These are phyloP conservation scores for Xestia sexstrigata DNA, from an alignment of 2,888 invertebrate species.

Conservation along the genomic window DNA sequence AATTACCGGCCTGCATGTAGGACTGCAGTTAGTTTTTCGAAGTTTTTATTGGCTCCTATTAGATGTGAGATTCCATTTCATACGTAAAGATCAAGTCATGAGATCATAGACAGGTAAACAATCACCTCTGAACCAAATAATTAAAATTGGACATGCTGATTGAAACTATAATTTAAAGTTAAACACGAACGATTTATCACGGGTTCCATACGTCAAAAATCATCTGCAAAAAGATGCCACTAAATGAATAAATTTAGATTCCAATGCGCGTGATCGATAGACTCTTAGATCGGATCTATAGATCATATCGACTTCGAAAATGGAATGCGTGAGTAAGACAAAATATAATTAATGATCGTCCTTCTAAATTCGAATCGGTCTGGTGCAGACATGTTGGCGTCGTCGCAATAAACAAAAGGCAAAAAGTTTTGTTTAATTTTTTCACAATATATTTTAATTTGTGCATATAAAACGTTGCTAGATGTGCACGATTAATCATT, in stretches of 20 bases:
- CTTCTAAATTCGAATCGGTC: constrained; percentile 89
- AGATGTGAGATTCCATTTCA: not conserved
- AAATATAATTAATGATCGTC: constrained; percentile 90
- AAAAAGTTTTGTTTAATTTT: constrained; percentile 84
- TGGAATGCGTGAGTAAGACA: constrained; percentile 91
- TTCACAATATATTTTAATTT: constrained; percentile 76
- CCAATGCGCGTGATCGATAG: constrained; percentile 89
- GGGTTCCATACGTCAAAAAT: constrained; percentile 79
- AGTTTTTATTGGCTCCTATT: not conserved
- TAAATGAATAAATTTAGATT: constrained; percentile 90
- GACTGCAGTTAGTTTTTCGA: not conserved
- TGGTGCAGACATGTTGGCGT: constrained; percentile 90
- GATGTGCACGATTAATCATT: constrained; percentile 87
- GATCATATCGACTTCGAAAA: constrained; percentile 89
- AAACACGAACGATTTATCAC: constrained; percentile 79
- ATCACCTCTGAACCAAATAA: constrained; percentile 62
- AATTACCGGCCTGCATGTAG: not conserved
- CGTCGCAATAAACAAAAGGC: constrained; percentile 89
- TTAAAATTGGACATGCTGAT: constrained; percentile 77
- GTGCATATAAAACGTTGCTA: constrained; percentile 85
- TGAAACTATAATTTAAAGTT: constrained; percentile 78
- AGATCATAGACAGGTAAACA: constrained; percentile 62
- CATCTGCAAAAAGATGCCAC: constrained; percentile 88
- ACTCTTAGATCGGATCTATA: constrained; percentile 89
- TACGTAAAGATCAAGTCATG: constrained; percentile 26